A percentile compares a stretch with the other conserved stretches of the same genome.
Evolutionary conservation across 1,140 invertebrate species (phyloP).

Genomic region (Vanessa tameamea): DNA sequence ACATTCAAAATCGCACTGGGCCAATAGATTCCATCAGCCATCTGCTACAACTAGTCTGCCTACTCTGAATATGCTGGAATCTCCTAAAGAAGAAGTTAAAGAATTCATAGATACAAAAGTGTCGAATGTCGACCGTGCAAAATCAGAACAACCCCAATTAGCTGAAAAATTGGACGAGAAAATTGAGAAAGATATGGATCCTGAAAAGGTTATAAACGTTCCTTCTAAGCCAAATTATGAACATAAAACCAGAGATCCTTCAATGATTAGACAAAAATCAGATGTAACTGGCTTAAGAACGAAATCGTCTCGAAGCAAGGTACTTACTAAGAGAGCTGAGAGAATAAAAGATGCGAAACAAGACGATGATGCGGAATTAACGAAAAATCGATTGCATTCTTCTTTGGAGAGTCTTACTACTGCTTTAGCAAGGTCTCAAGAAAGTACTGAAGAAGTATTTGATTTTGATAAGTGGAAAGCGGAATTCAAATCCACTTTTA

Average conservation of each 20-base stretch:
- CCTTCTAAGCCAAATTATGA: conserved; percentile 47
- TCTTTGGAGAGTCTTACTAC: conserved; percentile 77
- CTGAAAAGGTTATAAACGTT: conserved; percentile 44
- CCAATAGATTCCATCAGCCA: conserved; percentile 84
- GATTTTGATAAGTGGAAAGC: conserved; percentile 77
- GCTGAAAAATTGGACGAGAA: conserved; percentile 42
- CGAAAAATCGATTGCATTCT: conserved; percentile 71
- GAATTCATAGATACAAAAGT: conserved; percentile 44
- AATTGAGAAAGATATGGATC: conserved; percentile 28
- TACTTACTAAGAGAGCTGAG: conserved; percentile 55
- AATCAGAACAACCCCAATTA: conserved; percentile 65
- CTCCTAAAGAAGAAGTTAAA: conserved; percentile 73
- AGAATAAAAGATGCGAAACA: conserved; percentile 53
- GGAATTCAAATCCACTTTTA: conserved; percentile 70
- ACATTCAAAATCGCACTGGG: conserved; percentile 83
- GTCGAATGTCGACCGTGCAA: conserved; percentile 56
- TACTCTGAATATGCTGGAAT: conserved; percentile 82
- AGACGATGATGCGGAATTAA: conserved; percentile 58
- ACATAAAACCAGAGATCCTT: conserved; percentile 57
- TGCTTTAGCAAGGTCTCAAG: conserved; percentile 67
- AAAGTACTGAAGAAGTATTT: conserved; percentile 66
- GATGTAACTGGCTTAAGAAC: conserved; percentile 82
- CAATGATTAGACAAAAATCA: conserved; percentile 82
- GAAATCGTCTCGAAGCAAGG: conserved; percentile 67
- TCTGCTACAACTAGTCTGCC: conserved; percentile 85